Evolutionary conservation across 2,797 vertebrate genomes (phyloP), one percentile per base, ranked within the genome.

Genomic region (Anas capensis): DNA sequence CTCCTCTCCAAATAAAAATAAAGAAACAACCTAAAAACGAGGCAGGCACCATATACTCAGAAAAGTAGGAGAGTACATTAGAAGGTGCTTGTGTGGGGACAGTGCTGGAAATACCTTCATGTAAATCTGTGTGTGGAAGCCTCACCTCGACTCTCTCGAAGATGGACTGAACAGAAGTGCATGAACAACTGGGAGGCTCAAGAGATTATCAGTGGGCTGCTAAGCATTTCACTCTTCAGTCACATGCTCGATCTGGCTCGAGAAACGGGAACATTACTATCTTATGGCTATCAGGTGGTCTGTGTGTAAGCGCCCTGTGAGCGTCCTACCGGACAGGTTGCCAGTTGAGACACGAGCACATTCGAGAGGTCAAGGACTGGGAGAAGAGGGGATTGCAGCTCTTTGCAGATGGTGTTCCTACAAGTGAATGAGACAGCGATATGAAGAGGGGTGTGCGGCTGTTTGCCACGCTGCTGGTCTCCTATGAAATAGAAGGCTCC

Each of bases 121-220:
- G 51, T 49, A 44, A 48, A 40, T 75, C 16, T 8, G 11, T 6
- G 0, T 1, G 2, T 76, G 72, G 65, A 38, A 44, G 14, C 23
- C 8, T 94, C 90, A n/a, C 87, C 73, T 88, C 62, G 91, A 11
- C 58, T 82, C 24, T 40, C 21, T 20, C 1, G 26, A 86, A 70
- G 94, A 76, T 18, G 92, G 54, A 6, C 72, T 0, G 11, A 85
- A 81, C 82, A 86, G 93, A 84, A 31, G 51, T 1, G 1, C 9
- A 8, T 4, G 90, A 93, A 68, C 92, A 96, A 93, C 91, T 94
- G 92, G 91, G 49, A 76, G 75, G 92, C 91, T 95, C 73, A 54
- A 11, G 82, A 88, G 95, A 91, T 96, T 96, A 96, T 60, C 26
- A 16, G 73, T 1, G 20, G 56, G 6, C 62, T 80, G 90, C 7